Conservation (phyloP, 2,888 invertebrate genomes). For the Stenodera caucasica region DNA sequence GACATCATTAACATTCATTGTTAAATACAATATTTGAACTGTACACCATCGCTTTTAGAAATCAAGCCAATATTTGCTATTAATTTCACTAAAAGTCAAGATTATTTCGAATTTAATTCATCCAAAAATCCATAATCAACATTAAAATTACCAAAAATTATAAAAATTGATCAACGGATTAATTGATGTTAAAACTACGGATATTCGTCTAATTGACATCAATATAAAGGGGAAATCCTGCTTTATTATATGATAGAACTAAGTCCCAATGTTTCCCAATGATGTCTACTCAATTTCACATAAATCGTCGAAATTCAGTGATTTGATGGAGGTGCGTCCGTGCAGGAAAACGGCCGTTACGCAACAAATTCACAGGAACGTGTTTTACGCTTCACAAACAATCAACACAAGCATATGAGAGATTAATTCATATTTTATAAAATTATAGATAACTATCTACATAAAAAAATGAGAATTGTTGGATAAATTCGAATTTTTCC, state of each 20-base stretch:
- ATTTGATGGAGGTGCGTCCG: slow-evolving; percentile 17
- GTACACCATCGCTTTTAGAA: slow-evolving; percentile 46
- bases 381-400: neutral
- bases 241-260: neutral
- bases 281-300: slow-evolving; percentile 26
- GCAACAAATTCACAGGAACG: slow-evolving; percentile 9
- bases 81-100: slow-evolving; percentile 47
- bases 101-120: slow-evolving; percentile 41
- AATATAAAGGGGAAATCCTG: neutral
- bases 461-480: too few relatives aligned
- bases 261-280: slow-evolving; percentile 1
- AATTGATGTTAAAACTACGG: slow-evolving; percentile 6
- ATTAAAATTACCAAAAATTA: too few relatives aligned
- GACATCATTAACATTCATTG: slow-evolving; percentile 49
- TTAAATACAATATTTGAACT: slow-evolving; percentile 48
- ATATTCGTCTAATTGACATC: neutral
- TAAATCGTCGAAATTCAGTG: slow-evolving; percentile 21
- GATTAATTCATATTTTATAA: too few relatives aligned
- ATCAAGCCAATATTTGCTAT: slow-evolving; percentile 49
- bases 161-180: too few relatives aligned
- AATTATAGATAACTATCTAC: too few relatives aligned
- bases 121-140: slow-evolving; percentile 31
- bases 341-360: slow-evolving; percentile 12
- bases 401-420: neutral
- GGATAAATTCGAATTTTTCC: slow-evolving; percentile 4